Evolutionary conservation across 2,797 vertebrate species (phyloP), one percentile per base, ranked within the genome.

Genomic region (Phrynocephalus guinanensis): DNA sequence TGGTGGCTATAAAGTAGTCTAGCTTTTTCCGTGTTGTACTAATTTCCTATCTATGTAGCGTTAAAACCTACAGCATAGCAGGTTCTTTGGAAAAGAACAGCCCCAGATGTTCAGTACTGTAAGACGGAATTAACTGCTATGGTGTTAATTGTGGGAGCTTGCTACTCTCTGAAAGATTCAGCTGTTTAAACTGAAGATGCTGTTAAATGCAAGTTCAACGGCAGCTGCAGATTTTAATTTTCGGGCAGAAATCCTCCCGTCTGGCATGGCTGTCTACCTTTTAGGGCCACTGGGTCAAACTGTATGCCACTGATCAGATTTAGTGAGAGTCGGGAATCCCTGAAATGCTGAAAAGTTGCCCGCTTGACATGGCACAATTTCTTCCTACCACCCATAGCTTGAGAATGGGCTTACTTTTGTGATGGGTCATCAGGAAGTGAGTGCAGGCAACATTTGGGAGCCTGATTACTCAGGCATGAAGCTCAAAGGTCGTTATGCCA

Each of bases 201-300:
- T 28, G 10, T 15, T 78, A 24, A 50, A 18, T 85, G 56, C 15
- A 26, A 73, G 70, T 50, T 28, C 20, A 63, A 33, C 2, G 7
- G 28, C n/a, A 75, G n/a, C 22, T n/a, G 70, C 38, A 87, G 33
- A 10, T 83, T 79, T 88, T 66, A 28, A 72, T 79, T 13, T 20
- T 7, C 13, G 22, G 22, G 72, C 66, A 28, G 22, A 84, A 84
- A 26, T 52, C 60, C 5, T 26, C 7, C 18, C 73, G 48, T 79
- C 56, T 10, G 30, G 67, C 18, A 72, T 66, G 48, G 11, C 52
- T 30, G 3, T 63, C 52, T 66, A 11, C 38, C 48, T 30, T 16
- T 5, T 30, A 75, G 50, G 79, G 79, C 22, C 72, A 0, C 26
- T 71, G 6, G 24, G 60, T 63, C 18, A 63, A 63, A 63, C 13